Evolutionary conservation across 2,888 invertebrate species (phyloP).

Genomic region (Heteromurus nitidus): DNA sequence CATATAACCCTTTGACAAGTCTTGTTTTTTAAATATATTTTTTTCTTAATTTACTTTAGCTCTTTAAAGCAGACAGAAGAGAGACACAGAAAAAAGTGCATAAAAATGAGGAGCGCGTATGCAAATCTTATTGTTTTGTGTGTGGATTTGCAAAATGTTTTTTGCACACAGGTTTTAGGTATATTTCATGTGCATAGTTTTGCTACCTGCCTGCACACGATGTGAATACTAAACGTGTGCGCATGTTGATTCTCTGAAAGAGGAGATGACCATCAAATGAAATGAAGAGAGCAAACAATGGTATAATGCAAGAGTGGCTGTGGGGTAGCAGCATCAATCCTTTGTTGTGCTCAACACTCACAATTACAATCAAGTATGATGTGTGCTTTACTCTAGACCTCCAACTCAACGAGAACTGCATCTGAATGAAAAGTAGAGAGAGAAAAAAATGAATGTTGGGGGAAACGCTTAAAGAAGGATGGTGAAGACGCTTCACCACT

Average conservation of each 20-base stretch:
- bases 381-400: constrained; percentile 14
- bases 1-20: too few relatives aligned
- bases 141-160: background rate
- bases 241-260: too few relatives aligned
- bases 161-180: background rate
- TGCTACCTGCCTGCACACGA: too few relatives aligned
- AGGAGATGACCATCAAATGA: constrained; percentile 2
- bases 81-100: background rate
- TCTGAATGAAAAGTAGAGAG: too few relatives aligned
- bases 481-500: constrained; percentile 43
- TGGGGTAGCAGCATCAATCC: too few relatives aligned
- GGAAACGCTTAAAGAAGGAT: constrained; percentile 34
- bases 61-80: background rate
- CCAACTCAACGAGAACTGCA: constrained; percentile 7
- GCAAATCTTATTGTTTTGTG: background rate
- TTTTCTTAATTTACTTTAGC: background rate
- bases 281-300: background rate
- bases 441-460: too few relatives aligned
- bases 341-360: too few relatives aligned
- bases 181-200: background rate
- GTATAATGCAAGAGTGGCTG: constrained; percentile 6
- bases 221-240: constrained; percentile 4
- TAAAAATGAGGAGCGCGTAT: background rate
- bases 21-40: background rate
- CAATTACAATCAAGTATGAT: background rate